Evolutionary conservation across 2,797 vertebrate species (phyloP).

Genomic region (Limnodromus scolopaceus): DNA sequence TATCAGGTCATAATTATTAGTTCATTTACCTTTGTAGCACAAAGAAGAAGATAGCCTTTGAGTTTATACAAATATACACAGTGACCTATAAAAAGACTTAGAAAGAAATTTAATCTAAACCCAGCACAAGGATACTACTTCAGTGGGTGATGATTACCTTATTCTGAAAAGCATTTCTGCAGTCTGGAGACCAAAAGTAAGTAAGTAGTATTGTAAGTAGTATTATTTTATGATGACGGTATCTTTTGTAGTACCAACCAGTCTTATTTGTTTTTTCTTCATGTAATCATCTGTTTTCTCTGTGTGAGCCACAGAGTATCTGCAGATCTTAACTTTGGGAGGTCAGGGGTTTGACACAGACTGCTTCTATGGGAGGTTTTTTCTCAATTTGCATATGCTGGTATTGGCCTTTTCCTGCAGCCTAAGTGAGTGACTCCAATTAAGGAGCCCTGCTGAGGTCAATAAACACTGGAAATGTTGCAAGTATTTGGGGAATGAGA

Average conservation of each 20-base stretch:
- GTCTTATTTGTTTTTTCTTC: neutral
- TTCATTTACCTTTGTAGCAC: neutral
- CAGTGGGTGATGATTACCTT: neutral
- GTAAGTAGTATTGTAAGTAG: no score
- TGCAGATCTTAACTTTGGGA: neutral
- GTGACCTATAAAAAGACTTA: neutral
- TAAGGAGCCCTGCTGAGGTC: neutral
- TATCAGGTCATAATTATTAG: neutral
- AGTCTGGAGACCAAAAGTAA: neutral
- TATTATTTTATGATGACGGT: neutral
- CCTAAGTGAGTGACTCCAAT: neutral
- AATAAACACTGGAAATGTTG: neutral
- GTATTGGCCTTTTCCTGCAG: neutral
- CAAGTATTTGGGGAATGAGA: neutral
- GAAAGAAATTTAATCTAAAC: neutral
- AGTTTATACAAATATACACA: neutral
- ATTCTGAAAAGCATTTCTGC: neutral
- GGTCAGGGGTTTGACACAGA: neutral
- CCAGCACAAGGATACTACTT: neutral
- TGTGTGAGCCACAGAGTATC: neutral
- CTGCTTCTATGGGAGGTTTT: neutral
- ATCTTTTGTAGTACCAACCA: neutral
- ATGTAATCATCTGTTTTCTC: neutral
- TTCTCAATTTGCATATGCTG: neutral
- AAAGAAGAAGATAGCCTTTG: neutral